Conservation (phyloP, 2,113 vertebrate species). For the Speoplatyrhinus poulsoni region DNA sequence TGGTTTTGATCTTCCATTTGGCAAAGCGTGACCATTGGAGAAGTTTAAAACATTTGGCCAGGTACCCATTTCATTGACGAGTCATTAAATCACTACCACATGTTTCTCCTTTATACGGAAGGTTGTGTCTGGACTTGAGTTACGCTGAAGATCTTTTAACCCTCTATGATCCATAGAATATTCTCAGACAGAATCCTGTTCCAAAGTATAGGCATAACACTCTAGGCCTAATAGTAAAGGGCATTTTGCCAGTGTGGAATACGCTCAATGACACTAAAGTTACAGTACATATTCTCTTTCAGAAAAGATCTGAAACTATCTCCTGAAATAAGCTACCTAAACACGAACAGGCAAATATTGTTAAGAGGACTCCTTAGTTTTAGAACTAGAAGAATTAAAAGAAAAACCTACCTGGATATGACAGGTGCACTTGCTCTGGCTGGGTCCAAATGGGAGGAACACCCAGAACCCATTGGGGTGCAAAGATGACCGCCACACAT, state of each 20-base stretch:
- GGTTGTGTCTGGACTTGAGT: no score
- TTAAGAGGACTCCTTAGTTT: not conserved
- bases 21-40: constrained; percentile 15
- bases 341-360: not conserved
- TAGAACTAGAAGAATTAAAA: constrained; percentile 1
- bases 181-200: no score
- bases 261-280: no score
- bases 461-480: constrained; percentile 49
- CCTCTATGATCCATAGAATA: no score
- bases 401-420: constrained; percentile 71
- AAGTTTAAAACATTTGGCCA: constrained; percentile 19
- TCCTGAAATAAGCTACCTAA: no score
- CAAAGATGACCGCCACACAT: constrained; percentile 38
- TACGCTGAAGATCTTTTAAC: no score
- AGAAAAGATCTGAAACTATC: no score
- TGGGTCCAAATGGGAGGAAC: constrained; percentile 67
- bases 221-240: no score
- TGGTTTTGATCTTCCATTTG: constrained; percentile 38
- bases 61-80: constrained; percentile 26
- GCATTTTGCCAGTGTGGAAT: no score
- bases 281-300: no score
- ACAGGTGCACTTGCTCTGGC: constrained; percentile 79
- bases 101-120: constrained; percentile 33
- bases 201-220: no score
- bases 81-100: constrained; percentile 33